A percentile compares a stretch with the other conserved stretches of the same genome.
phyloP scores from a whole-genome alignment of 2,888 invertebrate species.

The Sarcophaga subvicina region DNA sequence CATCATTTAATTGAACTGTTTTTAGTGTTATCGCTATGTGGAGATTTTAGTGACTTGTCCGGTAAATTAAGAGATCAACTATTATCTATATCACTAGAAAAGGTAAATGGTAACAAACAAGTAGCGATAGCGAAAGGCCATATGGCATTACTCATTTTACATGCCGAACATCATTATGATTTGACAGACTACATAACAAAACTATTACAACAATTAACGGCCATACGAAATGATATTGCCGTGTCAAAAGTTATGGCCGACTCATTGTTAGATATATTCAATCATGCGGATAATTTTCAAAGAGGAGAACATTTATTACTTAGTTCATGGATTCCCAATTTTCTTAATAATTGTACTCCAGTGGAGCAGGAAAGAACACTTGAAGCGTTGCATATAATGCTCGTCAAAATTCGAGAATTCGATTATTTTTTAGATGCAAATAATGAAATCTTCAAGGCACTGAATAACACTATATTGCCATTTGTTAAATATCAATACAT shows the following conservation, averaged over 20 bases:
- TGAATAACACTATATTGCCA: constrained; percentile 79
- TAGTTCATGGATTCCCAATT: constrained; percentile 79
- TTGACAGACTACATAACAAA: constrained; percentile 78
- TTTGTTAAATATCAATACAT: constrained; percentile 77
- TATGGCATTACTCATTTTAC: constrained; percentile 80
- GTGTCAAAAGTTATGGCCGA: constrained; percentile 77
- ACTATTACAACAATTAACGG: constrained; percentile 76
- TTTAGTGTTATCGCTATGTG: constrained; percentile 77
- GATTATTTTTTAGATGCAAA: constrained; percentile 58
- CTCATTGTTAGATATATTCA: constrained; percentile 75
- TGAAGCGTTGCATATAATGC: constrained; percentile 77
- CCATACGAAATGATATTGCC: constrained; percentile 75
- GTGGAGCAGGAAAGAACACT: constrained; percentile 79
- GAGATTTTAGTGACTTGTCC: constrained; percentile 76
- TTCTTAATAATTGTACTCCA: constrained; percentile 76
- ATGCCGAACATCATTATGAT: constrained; percentile 77
- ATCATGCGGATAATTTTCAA: constrained; percentile 75
- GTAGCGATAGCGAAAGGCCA: constrained; percentile 80
- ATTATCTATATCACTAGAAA: constrained; percentile 78
- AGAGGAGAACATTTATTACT: constrained; percentile 78
- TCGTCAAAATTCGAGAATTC: constrained; percentile 72
- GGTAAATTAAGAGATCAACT: constrained; percentile 80
- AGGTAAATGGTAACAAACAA: constrained; percentile 77
- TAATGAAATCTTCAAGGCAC: constrained; percentile 72
- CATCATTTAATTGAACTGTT: constrained; percentile 83